phyloP scores from a whole-genome alignment of 2,113 vertebrate genomes.

The Pachypanchax playfairii region DNA sequence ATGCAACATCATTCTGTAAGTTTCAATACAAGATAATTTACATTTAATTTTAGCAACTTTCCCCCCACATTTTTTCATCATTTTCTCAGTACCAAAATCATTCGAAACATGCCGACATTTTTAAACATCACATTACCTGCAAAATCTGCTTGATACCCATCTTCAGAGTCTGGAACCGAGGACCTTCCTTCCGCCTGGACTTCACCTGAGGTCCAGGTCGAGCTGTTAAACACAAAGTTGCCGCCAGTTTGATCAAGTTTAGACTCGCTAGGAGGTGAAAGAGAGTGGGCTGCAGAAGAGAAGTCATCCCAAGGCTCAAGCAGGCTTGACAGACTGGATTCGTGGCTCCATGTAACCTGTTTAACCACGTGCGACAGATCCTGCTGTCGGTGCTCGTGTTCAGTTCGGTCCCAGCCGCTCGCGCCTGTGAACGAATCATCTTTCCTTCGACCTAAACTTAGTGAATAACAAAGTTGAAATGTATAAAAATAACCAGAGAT shows the following conservation, averaged over 20 bases:
- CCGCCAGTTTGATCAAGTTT: background rate
- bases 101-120: too few relatives aligned
- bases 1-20: too few relatives aligned
- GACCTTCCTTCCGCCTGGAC: background rate
- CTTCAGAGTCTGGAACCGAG: background rate
- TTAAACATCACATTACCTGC: constrained; percentile 59
- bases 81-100: too few relatives aligned
- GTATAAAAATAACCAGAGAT: background rate
- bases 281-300: background rate
- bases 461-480: constrained; percentile 23
- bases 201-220: constrained; percentile 26
- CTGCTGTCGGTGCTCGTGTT: background rate
- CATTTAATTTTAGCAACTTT: too few relatives aligned
- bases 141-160: constrained; percentile 51
- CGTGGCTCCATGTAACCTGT: background rate
- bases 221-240: background rate
- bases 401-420: background rate
- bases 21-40: too few relatives aligned
- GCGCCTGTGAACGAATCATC: background rate
- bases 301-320: background rate
- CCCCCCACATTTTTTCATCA: too few relatives aligned
- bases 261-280: too few relatives aligned
- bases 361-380: background rate
- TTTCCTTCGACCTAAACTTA: constrained; percentile 18
- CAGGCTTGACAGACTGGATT: background rate